Conservation (phyloP, 2,113 vertebrate genomes). For the Nannobrachium achirus region DNA sequence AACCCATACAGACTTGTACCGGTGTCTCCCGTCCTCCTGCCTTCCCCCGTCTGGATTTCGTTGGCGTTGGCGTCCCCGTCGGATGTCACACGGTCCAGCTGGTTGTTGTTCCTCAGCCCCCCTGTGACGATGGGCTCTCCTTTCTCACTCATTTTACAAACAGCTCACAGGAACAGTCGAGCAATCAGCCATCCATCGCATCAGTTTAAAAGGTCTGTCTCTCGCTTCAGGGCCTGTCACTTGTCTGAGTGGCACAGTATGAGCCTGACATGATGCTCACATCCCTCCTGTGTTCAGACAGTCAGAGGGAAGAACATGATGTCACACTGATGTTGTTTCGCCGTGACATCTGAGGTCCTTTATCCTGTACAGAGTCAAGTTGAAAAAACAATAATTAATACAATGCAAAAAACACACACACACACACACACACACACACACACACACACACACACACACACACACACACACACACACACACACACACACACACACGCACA, state of each 20-base stretch:
- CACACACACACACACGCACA: not conserved
- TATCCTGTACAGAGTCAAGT: slow-evolving; percentile 31
- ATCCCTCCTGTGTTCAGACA: slow-evolving; percentile 5
- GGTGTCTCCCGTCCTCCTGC: slow-evolving; percentile 37
- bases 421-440: not conserved
- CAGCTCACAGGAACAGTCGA: slow-evolving; percentile 43
- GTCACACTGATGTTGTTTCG: slow-evolving; percentile 18
- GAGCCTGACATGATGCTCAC: slow-evolving; percentile 4
- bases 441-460: not conserved
- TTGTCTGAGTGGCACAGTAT: slow-evolving; percentile 21
- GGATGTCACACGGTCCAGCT: slow-evolving; percentile 31
- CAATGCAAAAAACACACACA: not conserved
- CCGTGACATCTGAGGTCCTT: slow-evolving; percentile 17
- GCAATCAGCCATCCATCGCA: slow-evolving; percentile 41
- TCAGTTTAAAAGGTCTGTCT: slow-evolving; percentile 9
- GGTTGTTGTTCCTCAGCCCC: slow-evolving; percentile 76
- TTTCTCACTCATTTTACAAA: slow-evolving; percentile 71
- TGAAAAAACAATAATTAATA: not conserved
- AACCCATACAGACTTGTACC: slow-evolving; percentile 38
- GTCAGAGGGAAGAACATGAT: slow-evolving; percentile 17
- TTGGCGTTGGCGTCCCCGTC: slow-evolving; percentile 79
- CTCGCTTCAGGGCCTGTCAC: slow-evolving; percentile 21
- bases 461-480: slow-evolving; percentile 6
- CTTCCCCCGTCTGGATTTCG: slow-evolving; percentile 54
- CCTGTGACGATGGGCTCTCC: slow-evolving; percentile 44